Percentiles rank a stretch among this genome's conserved stretches.
Evolutionary conservation across 2,888 invertebrate species (phyloP).

Genomic region (Rhagonycha lutea): DNA sequence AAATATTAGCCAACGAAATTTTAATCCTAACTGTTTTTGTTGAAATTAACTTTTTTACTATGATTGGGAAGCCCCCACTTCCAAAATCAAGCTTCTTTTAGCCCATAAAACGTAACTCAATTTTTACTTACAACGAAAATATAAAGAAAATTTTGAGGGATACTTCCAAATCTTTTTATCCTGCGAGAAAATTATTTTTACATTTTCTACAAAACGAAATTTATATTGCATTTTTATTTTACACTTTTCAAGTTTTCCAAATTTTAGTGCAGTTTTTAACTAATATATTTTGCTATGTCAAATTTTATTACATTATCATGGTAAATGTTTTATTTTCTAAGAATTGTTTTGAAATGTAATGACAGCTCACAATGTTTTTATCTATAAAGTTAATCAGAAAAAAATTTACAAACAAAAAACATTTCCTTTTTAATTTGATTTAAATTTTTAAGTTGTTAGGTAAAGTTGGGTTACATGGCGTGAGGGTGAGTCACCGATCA

Average conservation of each 20-base stretch:
- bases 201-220: not conserved
- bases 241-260: not conserved
- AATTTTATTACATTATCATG: not conserved
- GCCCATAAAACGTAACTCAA: not conserved
- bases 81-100: not conserved
- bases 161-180: not conserved
- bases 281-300: not conserved
- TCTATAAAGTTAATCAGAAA: not conserved
- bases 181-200: not conserved
- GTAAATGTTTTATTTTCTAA: not conserved
- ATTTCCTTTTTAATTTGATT: not conserved
- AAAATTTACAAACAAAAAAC: not conserved
- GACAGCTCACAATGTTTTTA: not conserved
- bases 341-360: not conserved
- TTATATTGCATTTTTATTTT: not conserved
- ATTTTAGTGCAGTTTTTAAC: not conserved
- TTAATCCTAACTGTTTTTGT: not conserved
- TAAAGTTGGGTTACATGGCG: not conserved
- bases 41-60: not conserved
- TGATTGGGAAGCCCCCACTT: not conserved
- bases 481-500: not conserved
- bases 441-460: not conserved
- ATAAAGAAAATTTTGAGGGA: not conserved
- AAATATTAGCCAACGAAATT: not conserved
- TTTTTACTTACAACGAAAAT: not conserved